Percentiles rank a stretch among this genome's conserved stretches.
phyloP scores from a whole-genome alignment of 2,888 invertebrate species.

The Eupithecia tripunctaria region DNA sequence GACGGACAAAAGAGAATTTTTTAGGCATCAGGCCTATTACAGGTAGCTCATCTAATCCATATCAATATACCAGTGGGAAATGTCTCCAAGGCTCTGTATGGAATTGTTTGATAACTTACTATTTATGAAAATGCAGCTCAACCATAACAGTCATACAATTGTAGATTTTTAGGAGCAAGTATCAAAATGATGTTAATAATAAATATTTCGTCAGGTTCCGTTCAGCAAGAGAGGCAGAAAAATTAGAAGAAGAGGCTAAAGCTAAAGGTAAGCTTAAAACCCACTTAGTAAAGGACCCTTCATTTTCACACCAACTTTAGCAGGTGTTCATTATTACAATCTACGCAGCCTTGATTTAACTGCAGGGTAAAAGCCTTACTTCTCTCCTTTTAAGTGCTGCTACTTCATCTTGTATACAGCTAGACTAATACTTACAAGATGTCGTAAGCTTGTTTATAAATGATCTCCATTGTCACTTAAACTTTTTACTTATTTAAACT shows the following conservation, averaged over 20 bases:
- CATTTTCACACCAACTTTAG: neutral
- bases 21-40: no score
- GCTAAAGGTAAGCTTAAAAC: slow-evolving; percentile 81
- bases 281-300: neutral
- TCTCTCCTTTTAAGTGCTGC: neutral
- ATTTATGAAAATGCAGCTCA: neutral
- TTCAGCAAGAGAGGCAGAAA: slow-evolving; percentile 94
- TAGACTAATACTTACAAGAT: neutral
- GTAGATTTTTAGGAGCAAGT: neutral
- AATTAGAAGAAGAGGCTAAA: slow-evolving; percentile 89
- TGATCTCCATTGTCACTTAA: neutral
- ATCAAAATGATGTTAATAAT: neutral
- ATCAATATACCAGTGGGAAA: no score
- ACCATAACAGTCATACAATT: neutral
- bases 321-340: neutral
- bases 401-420: neutral
- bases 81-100: no score
- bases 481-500: no score
- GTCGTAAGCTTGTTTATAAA: neutral
- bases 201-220: slow-evolving; percentile 86
- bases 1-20: no score
- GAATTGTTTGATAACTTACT: neutral
- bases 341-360: neutral
- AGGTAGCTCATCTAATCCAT: no score
- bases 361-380: neutral